These are phyloP conservation scores for Leucophora obtusa DNA, from an alignment of 2,888 invertebrate genomes.

Conservation along the genomic window DNA sequence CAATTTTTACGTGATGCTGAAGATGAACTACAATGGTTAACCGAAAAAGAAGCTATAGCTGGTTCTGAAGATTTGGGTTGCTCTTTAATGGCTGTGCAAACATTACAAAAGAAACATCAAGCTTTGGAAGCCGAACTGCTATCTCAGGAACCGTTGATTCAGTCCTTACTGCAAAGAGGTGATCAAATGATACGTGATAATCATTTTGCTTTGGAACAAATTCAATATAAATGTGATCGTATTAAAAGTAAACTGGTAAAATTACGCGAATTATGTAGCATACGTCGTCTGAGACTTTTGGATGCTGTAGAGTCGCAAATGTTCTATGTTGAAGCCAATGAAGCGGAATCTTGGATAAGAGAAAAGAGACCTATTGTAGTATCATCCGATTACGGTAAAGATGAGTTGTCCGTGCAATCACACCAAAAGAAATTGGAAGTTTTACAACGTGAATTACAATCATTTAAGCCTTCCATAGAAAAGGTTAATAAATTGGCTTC, in stretches of 20 bases:
- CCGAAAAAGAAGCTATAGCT: constrained; percentile 86
- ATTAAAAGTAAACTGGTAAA: constrained; percentile 85
- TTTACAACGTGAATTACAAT: constrained; percentile 88
- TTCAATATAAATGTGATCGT: constrained; percentile 77
- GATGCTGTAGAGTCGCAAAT: constrained; percentile 91
- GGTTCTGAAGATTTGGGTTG: constrained; percentile 85
- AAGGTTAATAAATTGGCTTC: constrained; percentile 85
- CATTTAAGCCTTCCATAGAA: constrained; percentile 86
- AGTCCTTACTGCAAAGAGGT: constrained; percentile 86
- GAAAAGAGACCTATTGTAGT: constrained; percentile 89
- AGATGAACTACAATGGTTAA: constrained; percentile 95
- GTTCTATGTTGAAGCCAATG: constrained; percentile 93
- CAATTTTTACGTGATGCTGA: constrained; percentile 95
- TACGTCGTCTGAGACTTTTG: constrained; percentile 85
- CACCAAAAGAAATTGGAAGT: constrained; percentile 91
- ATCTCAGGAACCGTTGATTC: constrained; percentile 90
- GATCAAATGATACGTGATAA: constrained; percentile 88
- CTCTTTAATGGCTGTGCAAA: constrained; percentile 87
- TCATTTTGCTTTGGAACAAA: constrained; percentile 88
- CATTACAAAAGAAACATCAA: constrained; percentile 95
- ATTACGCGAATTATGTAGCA: constrained; percentile 86
- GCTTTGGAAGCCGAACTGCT: constrained; percentile 92
- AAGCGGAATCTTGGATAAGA: constrained; percentile 94
- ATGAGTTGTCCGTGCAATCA: constrained; percentile 93
- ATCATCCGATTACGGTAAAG: constrained; percentile 91